These are phyloP conservation scores for Meloidogyne hapla DNA, from an alignment of 1,140 invertebrate species.

Conservation along the genomic window DNA sequence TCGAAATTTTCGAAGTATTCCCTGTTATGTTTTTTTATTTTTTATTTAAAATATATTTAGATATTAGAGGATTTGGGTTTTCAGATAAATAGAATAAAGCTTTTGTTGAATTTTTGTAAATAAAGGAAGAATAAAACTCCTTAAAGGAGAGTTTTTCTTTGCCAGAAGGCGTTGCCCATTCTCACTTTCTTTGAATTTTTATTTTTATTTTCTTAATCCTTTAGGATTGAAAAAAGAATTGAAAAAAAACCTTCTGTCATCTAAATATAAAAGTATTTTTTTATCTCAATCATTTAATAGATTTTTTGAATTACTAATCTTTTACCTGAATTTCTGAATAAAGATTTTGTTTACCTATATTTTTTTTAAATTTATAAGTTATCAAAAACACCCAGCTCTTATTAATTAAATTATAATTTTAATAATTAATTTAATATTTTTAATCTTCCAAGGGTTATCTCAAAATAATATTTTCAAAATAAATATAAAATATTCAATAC, in stretches of 20 bases:
- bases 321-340: not conserved
- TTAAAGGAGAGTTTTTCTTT: not conserved
- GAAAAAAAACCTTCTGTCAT: conserved; percentile 4
- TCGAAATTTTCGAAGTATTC: too few species aligned
- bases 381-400: too few species aligned
- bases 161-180: not conserved
- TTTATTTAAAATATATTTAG: too few species aligned
- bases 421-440: too few species aligned
- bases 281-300: not conserved
- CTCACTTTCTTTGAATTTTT: not conserved
- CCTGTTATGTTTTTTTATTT: too few species aligned
- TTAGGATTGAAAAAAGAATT: not conserved
- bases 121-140: not conserved
- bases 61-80: not conserved
- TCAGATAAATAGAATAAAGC: not conserved
- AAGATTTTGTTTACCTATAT: not conserved
- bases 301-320: not conserved
- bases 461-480: too few species aligned
- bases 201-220: conserved; percentile 5
- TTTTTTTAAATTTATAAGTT: too few species aligned
- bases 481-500: not conserved
- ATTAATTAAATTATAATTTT: too few species aligned
- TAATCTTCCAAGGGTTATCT: too few species aligned
- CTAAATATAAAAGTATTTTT: not conserved
- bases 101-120: not conserved